These are phyloP conservation scores for Aproaerema taeniolella DNA, from an alignment of 2,888 invertebrate species.

Conservation along the genomic window DNA sequence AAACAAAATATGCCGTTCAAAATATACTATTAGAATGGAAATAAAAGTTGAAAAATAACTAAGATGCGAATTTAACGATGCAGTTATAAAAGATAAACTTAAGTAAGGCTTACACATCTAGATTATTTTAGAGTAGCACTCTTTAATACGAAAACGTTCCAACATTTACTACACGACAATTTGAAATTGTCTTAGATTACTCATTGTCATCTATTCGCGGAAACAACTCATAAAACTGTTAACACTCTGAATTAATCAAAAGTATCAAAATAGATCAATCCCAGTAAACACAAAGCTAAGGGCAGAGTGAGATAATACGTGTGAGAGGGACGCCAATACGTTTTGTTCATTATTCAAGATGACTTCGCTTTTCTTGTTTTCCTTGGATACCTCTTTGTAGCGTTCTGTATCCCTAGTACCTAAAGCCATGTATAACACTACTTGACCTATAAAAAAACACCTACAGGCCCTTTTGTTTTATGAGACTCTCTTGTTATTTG, in stretches of 20 bases:
- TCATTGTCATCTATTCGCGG: no score
- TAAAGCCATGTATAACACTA: no score
- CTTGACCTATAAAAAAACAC: slow-evolving; percentile 25
- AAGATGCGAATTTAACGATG: no score
- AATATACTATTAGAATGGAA: no score
- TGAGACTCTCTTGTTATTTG: neutral
- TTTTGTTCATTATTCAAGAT: slow-evolving; percentile 47
- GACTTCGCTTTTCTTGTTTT: slow-evolving; percentile 40
- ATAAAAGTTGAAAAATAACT: no score
- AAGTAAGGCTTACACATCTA: no score
- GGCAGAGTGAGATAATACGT: slow-evolving; percentile 18
- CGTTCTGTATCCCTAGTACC: slow-evolving; percentile 12
- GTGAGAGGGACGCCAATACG: slow-evolving; percentile 28
- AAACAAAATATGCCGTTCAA: no score
- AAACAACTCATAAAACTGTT: neutral
- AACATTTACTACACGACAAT: no score
- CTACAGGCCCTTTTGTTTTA: slow-evolving; percentile 4
- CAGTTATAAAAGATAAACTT: no score
- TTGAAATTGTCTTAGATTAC: no score
- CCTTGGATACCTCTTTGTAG: slow-evolving; percentile 19
- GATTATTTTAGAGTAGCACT: no score
- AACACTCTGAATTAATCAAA: slow-evolving; percentile 15
- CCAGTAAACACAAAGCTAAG: slow-evolving; percentile 16
- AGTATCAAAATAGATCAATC: slow-evolving; percentile 24
- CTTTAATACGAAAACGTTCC: no score